phyloP scores from a whole-genome alignment of 2,797 vertebrate genomes.

The Neosilurus hyrtlii region DNA sequence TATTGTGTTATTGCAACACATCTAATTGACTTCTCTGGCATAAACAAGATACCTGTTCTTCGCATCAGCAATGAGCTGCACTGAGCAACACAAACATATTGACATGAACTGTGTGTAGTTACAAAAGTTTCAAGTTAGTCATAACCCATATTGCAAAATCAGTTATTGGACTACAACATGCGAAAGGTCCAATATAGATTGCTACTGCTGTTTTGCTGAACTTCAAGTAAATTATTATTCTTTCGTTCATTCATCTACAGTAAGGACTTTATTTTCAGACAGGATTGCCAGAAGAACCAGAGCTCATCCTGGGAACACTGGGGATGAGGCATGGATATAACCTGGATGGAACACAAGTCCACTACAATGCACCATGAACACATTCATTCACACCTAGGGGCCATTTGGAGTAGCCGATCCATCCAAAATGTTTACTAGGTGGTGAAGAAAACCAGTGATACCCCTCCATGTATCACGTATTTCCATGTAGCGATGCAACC shows the following conservation, averaged over 20 bases:
- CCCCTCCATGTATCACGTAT: too few species aligned
- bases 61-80: neutral
- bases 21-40: neutral
- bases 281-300: neutral
- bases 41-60: neutral
- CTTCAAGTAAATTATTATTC: neutral
- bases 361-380: neutral
- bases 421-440: neutral
- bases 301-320: neutral
- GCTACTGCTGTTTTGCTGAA: neutral
- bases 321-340: neutral
- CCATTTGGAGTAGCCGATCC: neutral
- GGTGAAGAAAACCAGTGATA: neutral
- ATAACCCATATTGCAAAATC: neutral
- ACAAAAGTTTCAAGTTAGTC: neutral
- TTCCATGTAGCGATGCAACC: neutral
- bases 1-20: neutral
- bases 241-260: neutral
- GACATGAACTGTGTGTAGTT: neutral
- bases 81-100: neutral
- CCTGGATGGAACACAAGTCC: neutral
- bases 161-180: neutral
- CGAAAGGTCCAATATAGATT: neutral
- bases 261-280: neutral
- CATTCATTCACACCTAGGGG: neutral